Evolutionary conservation across 2,113 vertebrate species (phyloP).

Genomic region (Festucalex cinctus): DNA sequence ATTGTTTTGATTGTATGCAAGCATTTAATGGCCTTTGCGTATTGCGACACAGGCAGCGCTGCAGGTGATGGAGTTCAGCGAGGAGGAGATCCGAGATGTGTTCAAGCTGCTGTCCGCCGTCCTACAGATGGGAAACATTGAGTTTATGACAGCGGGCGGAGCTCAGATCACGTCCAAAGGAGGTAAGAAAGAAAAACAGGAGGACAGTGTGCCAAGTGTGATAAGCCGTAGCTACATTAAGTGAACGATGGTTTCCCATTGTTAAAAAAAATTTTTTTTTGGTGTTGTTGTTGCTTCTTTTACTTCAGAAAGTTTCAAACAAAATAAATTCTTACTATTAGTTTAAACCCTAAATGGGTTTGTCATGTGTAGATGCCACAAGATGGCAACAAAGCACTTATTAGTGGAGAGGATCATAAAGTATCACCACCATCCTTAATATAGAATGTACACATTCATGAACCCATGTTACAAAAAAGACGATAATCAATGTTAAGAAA

Average conservation of each 20-base stretch:
- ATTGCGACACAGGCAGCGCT: slow-evolving; percentile 77
- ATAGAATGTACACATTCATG: too few relatives aligned
- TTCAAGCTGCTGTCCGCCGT: slow-evolving; percentile 87
- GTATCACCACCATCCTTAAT: too few relatives aligned
- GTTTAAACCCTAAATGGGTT: too few relatives aligned
- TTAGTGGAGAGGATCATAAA: too few relatives aligned
- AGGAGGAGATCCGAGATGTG: slow-evolving; percentile 86
- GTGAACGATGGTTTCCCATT: not conserved
- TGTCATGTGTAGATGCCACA: too few relatives aligned
- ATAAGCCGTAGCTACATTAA: not conserved
- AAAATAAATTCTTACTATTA: too few relatives aligned
- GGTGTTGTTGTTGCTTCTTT: too few relatives aligned
- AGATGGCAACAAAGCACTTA: too few relatives aligned
- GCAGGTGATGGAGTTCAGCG: slow-evolving; percentile 84
- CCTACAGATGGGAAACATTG: slow-evolving; percentile 86
- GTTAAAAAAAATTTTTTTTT: too few relatives aligned
- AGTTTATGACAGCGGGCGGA: slow-evolving; percentile 91
- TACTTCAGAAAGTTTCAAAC: too few relatives aligned
- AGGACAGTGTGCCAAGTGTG: not conserved
- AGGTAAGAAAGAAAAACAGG: slow-evolving; percentile 59
- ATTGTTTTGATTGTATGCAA: not conserved
- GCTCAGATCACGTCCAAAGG: slow-evolving; percentile 87
- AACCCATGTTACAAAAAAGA: too few relatives aligned
- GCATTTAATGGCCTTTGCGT: too few relatives aligned
- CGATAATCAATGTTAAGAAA: not conserved